Percentiles rank a stretch among this genome's conserved stretches.
phyloP scores from a whole-genome alignment of 2,797 vertebrate species.

The Enteromius viviparus region DNA sequence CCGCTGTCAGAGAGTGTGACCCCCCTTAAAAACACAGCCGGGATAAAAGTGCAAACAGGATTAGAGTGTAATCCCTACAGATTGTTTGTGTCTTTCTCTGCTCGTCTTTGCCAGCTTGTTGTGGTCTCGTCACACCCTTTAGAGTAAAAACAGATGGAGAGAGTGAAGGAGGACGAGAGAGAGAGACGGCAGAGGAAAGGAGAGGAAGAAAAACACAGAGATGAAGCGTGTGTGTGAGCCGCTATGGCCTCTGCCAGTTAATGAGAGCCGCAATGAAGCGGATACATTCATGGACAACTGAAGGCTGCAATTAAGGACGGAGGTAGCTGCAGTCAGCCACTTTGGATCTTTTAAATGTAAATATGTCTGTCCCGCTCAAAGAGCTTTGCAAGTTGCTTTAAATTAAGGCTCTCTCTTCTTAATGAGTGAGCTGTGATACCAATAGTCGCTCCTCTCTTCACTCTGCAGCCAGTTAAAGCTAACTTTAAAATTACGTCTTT shows the following conservation, averaged over 20 bases:
- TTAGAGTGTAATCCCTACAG: conserved; percentile 78
- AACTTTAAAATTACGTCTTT: conserved; percentile 37
- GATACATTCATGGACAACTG: conserved; percentile 80
- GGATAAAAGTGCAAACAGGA: conserved; percentile 80
- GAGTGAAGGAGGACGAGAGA: conserved; percentile 28
- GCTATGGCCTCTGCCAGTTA: conserved; percentile 69
- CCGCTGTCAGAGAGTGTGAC: conserved; percentile 68
- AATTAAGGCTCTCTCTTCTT: conserved; percentile 78
- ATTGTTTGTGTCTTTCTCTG: conserved; percentile 80
- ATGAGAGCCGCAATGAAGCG: conserved; percentile 79
- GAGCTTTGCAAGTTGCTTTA: conserved; percentile 74
- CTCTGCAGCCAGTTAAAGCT: conserved; percentile 36
- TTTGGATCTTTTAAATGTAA: conserved; percentile 85
- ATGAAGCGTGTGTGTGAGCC: conserved; percentile 24
- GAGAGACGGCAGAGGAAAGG: conserved; percentile 45
- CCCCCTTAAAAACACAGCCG: conserved; percentile 71
- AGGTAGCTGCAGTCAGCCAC: conserved; percentile 76
- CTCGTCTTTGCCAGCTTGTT: conserved; percentile 64
- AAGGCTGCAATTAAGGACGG: conserved; percentile 82
- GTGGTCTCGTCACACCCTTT: conserved; percentile 67
- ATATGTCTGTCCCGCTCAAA: conserved; percentile 77
- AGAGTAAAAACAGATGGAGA: conserved; percentile 56
- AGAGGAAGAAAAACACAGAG: conserved; percentile 4
- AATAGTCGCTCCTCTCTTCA: conserved; percentile 59
- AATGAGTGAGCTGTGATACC: conserved; percentile 81